These are phyloP conservation scores for Muscidifurax raptorellus DNA, from an alignment of 1,140 invertebrate genomes.

Conservation along the genomic window DNA sequence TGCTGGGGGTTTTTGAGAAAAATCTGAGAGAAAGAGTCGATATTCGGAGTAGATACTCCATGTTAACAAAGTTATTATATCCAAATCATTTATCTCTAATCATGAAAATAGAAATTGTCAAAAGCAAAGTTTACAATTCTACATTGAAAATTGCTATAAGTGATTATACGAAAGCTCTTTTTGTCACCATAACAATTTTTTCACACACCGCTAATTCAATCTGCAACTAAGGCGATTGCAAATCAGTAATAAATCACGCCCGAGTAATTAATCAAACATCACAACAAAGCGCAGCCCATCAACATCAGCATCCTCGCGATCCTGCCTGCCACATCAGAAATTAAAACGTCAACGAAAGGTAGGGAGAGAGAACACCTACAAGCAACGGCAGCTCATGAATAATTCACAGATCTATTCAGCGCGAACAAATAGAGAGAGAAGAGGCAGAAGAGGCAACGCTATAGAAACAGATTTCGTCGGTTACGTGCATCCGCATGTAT, in stretches of 20 bases:
- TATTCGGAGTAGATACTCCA: too few relatives aligned
- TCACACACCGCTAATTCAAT: too few relatives aligned
- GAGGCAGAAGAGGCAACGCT: not conserved
- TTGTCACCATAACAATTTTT: too few relatives aligned
- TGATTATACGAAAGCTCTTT: too few relatives aligned
- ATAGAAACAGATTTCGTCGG: not conserved
- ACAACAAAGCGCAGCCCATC: not conserved
- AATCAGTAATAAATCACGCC: not conserved
- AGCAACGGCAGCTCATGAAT: not conserved
- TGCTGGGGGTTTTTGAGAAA: too few relatives aligned
- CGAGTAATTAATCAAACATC: not conserved
- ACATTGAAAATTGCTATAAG: too few relatives aligned
- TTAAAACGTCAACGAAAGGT: not conserved
- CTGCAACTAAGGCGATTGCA: too few relatives aligned
- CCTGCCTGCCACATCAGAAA: not conserved
- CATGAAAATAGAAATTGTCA: too few relatives aligned
- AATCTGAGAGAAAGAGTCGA: too few relatives aligned
- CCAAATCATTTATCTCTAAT: too few relatives aligned
- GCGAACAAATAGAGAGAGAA: not conserved
- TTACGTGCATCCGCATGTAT: not conserved
- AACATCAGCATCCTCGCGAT: not conserved
- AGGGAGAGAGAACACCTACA: not conserved
- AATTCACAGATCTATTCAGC: constrained; percentile 1
- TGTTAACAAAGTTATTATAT: too few relatives aligned
- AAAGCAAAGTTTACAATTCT: too few relatives aligned